Base-by-base conservation (phyloP, 2,888 invertebrate genomes). In the Amiota minor region DNA sequence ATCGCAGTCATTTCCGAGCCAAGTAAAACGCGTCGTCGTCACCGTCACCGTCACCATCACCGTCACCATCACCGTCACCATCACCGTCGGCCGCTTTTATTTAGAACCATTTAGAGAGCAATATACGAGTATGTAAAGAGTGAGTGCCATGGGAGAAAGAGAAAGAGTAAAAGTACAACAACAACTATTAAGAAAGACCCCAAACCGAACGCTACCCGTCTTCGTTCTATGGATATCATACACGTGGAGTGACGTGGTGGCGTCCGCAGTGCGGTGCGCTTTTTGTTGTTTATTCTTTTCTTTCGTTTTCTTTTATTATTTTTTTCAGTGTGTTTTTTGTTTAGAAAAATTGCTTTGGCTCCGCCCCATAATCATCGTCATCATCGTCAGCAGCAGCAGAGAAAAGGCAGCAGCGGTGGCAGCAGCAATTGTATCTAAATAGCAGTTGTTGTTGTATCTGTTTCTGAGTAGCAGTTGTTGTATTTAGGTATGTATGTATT, bases 321-420 rank as follows among this genome's bases (percentile, higher is more conserved):
- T 67, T 16, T 46, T 49, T 49, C 20, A n/a, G 8, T 47, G 45
- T 67, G 46, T 77, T 82, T 84, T 85, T 85, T 85, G 86, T 84
- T 83, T 85, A 84, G 86, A 76, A 71, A 85, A 83, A 75, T 83
- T 81, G 79, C 59, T 86, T 35, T 85, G 84, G 85, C 85, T 85
- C 85, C 85, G 85, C 85, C 85, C 35, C 87, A 83, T 85, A 84
- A 86, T 86, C 86, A 86, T 79, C 23, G 55, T 18, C 14, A 61
- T 14, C 35, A 35, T 11, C 45, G 10, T n/a, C 6, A 59, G 23
- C 59, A 59, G 53, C 62, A 35, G 11, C 62, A 35, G 62, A 23
- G 16, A 35, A 16, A 18, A n/a, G 16, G 45, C 62, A 35, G 45
- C 62, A 35, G 45, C 62, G 35, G 45, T 14, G 14, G 62, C 62